Evolutionary conservation across 1,140 invertebrate species (phyloP).

Genomic region (Drosophila melanica): DNA sequence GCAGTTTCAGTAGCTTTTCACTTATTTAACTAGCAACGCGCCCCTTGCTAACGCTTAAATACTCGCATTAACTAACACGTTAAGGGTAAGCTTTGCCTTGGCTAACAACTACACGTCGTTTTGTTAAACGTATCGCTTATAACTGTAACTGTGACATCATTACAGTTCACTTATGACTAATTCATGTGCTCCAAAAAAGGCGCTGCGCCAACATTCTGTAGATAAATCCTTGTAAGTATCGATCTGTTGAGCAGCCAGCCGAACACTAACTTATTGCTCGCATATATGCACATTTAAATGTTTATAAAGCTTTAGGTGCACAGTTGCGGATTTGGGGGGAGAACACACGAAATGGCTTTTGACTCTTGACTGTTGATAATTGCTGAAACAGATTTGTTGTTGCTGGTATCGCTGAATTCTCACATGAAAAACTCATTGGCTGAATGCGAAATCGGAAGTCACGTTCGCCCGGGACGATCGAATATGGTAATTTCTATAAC

Average conservation of each 20-base stretch:
- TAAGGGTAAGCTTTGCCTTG: constrained; percentile 48
- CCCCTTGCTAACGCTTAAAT: constrained; percentile 60
- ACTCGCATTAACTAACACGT: constrained; percentile 63
- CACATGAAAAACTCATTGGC: constrained; percentile 92
- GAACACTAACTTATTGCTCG: background rate
- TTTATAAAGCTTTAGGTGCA: constrained; percentile 73
- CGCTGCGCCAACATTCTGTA: constrained; percentile 22
- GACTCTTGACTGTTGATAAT: constrained; percentile 61
- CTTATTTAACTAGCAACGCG: constrained; percentile 49
- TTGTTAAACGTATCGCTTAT: constrained; percentile 49
- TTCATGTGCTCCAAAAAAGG: constrained; percentile 53
- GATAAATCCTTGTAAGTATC: constrained; percentile 12
- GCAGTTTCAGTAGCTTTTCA: constrained; percentile 72
- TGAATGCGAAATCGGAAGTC: constrained; percentile 91
- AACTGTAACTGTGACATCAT: constrained; percentile 52
- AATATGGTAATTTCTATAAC: constrained; percentile 95
- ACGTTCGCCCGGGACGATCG: constrained; percentile 90
- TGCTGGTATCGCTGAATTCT: constrained; percentile 74
- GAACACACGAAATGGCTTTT: constrained; percentile 69
- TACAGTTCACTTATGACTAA: constrained; percentile 64
- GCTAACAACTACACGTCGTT: constrained; percentile 59
- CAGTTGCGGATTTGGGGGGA: constrained; percentile 45
- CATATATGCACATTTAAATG: constrained; percentile 40
- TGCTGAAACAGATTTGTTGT: constrained; percentile 44
- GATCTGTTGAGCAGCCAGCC: background rate